These are phyloP conservation scores for Dioctria rufipes DNA, from an alignment of 2,888 invertebrate genomes.

Conservation along the genomic window DNA sequence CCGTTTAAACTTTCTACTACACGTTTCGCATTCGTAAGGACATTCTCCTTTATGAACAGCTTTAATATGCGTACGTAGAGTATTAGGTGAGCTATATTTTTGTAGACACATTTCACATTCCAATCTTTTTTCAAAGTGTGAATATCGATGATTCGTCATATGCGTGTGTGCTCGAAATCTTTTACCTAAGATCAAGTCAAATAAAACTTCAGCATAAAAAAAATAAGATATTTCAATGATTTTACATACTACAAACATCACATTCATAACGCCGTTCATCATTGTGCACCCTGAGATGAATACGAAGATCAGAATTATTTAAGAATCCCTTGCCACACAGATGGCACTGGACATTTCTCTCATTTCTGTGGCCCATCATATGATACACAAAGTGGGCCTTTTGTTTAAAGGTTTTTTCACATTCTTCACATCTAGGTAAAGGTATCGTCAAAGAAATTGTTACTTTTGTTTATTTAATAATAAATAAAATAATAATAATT, in stretches of 20 bases:
- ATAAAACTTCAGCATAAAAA: slow-evolving; percentile 8
- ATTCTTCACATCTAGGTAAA: slow-evolving; percentile 61
- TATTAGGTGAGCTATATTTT: slow-evolving; percentile 64
- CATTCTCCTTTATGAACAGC: slow-evolving; percentile 63
- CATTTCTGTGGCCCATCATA: slow-evolving; percentile 63
- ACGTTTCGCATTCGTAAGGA: slow-evolving; percentile 63
- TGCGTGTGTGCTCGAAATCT: slow-evolving; percentile 64
- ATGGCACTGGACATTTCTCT: slow-evolving; percentile 64
- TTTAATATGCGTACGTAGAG: slow-evolving; percentile 63
- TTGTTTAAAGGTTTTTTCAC: slow-evolving; percentile 64
- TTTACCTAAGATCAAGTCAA: slow-evolving; percentile 60
- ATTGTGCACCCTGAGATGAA: slow-evolving; percentile 63
- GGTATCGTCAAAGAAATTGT: too few relatives aligned
- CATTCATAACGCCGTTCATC: slow-evolving; percentile 64
- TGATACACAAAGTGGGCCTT: slow-evolving; percentile 64
- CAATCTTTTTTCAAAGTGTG: slow-evolving; percentile 62
- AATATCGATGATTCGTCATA: slow-evolving; percentile 64
- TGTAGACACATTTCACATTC: slow-evolving; percentile 63
- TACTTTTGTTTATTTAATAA: too few relatives aligned
- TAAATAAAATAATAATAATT: too few relatives aligned
- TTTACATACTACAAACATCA: slow-evolving; percentile 63
- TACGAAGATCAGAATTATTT: slow-evolving; percentile 63
- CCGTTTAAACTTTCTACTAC: slow-evolving; percentile 64
- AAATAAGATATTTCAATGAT: background rate
- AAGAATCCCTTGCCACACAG: slow-evolving; percentile 63